Base-by-base conservation (phyloP, 1,140 invertebrate species). In the Arion vulgaris region DNA sequence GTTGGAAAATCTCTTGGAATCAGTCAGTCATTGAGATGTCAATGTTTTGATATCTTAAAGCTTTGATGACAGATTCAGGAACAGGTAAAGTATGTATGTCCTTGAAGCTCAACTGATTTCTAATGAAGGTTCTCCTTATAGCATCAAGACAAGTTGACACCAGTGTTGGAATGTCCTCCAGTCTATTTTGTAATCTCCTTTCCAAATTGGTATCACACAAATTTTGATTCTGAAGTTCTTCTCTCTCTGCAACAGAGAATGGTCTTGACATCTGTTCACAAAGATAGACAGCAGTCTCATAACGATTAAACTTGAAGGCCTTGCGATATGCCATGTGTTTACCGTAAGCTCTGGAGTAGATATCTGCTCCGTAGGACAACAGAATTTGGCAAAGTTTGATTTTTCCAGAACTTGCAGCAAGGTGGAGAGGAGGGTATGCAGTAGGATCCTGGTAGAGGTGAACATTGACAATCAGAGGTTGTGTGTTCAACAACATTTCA, bases 201-300 rank as follows among this genome's bases (percentile, higher is more conserved):
- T 17, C 45, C 53, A 77, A 34, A 9, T 34, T 17, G 1, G n/a
- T 4, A 13, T 71, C 68, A 71, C 32, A 39, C 1, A 32, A 28
- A 15, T 36, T 28, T 15, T 57, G 74, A 39, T 4, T n/a, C n/a
- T 13, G 19, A 28, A 77, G 49, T 17, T 77, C 74, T 26, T 77
- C 74, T 32, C 32, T 53, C 39, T 57, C 74, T 45, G n/a, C 11
- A 28, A 23, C 19, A 28, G 74, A 62, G n/a, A 77, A 77, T 26
- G 74, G 74, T 15, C 74, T 53, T 34, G 74, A 77, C 74, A 77
- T 77, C 28, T 77, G 74, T 39, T 77, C 74, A 77, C 74, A 77
- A 15, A 77, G 49, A 57, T 34, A 57, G 11, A 77, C 74, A 28
- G 45, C 74, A 32, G 36, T 62, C n/a, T 77, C 74, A 32, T 53